Evolutionary conservation across 2,113 vertebrate species (phyloP).

Genomic region (Chloebia gouldiae): DNA sequence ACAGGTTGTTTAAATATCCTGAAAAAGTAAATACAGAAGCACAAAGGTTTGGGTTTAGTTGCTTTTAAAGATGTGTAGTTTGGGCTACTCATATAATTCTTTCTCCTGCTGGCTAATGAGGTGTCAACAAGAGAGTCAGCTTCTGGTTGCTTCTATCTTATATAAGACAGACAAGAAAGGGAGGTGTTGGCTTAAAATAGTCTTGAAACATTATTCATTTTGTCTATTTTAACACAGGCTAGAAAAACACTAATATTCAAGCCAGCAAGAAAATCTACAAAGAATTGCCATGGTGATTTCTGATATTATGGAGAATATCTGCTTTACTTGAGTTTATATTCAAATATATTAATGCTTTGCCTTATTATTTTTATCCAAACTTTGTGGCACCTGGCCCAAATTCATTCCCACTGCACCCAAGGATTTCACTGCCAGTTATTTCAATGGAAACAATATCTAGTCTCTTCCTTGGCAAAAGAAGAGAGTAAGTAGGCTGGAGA

Average conservation of each 20-base stretch:
- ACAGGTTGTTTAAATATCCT: not conserved
- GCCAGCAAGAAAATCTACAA: not conserved
- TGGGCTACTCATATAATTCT: not conserved
- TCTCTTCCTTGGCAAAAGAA: not conserved
- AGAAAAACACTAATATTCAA: slow-evolving; percentile 42
- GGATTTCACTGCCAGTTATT: not conserved
- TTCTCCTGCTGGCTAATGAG: not conserved
- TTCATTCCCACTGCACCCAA: not conserved
- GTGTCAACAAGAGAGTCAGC: not conserved
- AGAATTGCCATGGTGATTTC: slow-evolving; percentile 65
- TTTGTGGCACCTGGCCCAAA: not conserved
- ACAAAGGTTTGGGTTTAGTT: not conserved
- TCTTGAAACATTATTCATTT: slow-evolving; percentile 38
- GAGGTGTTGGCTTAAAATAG: slow-evolving; percentile 52
- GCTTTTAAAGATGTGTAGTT: not conserved
- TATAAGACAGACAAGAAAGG: slow-evolving; percentile 36
- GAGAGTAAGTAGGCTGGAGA: not conserved
- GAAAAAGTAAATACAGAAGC: not conserved
- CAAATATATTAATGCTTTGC: not conserved
- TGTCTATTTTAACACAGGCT: slow-evolving; percentile 53
- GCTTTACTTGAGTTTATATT: not conserved
- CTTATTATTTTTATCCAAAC: not conserved
- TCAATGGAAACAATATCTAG: not conserved
- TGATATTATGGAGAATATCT: not conserved
- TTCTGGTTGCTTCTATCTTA: slow-evolving; percentile 48